These are phyloP conservation scores for Tribolium madens DNA, from an alignment of 1,140 invertebrate genomes.

Conservation along the genomic window DNA sequence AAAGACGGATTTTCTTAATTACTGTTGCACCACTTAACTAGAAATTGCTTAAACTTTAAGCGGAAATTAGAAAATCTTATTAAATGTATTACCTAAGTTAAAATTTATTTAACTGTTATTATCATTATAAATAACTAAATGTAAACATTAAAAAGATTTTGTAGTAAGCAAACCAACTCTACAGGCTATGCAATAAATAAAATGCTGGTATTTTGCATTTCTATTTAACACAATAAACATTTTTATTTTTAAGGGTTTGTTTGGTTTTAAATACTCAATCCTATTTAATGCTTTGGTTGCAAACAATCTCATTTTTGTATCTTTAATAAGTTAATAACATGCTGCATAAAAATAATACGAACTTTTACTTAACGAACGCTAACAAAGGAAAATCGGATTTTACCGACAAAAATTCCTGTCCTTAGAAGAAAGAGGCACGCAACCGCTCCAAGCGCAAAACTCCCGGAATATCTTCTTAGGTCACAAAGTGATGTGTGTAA, in stretches of 20 bases:
- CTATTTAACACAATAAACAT: no score
- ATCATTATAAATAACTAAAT: no score
- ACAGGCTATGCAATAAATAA: no score
- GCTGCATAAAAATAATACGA: not conserved
- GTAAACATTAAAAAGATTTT: no score
- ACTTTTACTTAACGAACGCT: not conserved
- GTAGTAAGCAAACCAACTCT: no score
- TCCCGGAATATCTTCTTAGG: not conserved
- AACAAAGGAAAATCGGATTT: conserved; percentile 1
- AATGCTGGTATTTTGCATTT: no score
- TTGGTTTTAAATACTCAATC: no score
- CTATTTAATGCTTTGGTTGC: no score
- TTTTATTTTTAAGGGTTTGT: no score
- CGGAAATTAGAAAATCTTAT: not conserved
- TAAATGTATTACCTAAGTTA: not conserved
- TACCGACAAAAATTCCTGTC: not conserved
- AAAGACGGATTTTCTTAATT: conserved; percentile 19
- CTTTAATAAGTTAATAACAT: not conserved
- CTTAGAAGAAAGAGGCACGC: not conserved
- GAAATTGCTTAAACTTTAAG: not conserved
- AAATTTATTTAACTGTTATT: no score
- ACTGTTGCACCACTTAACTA: not conserved
- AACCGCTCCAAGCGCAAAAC: not conserved
- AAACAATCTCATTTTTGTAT: no score
- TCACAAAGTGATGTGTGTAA: not conserved